phyloP scores from a whole-genome alignment of 2,113 vertebrate species.

The Istiophorus platypterus region DNA sequence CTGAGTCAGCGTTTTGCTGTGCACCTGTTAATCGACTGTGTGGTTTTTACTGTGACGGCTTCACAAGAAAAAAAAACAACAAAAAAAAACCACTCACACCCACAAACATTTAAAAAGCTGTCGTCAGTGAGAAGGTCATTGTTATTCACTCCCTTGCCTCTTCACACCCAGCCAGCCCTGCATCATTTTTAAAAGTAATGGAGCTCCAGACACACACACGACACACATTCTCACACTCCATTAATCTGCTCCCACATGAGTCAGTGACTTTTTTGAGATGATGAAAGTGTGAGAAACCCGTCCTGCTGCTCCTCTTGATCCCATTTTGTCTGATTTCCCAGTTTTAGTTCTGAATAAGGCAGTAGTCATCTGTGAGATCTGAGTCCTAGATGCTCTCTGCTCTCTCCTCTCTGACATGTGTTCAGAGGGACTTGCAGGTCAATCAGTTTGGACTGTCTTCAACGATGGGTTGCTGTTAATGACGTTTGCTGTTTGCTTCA shows the following conservation, averaged over 20 bases:
- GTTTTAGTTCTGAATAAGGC: slow-evolving; percentile 25
- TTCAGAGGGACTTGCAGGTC: neutral
- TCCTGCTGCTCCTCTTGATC: slow-evolving; percentile 20
- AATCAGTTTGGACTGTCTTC: neutral
- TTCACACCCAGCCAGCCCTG: slow-evolving; percentile 2
- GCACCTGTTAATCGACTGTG: slow-evolving; percentile 37
- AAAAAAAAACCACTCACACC: neutral
- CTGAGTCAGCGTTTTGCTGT: slow-evolving; percentile 15
- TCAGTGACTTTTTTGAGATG: slow-evolving; percentile 47
- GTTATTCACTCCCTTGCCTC: slow-evolving; percentile 6
- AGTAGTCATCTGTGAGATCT: neutral
- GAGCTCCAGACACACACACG: slow-evolving; percentile 1
- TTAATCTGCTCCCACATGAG: slow-evolving; percentile 52
- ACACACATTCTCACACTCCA: slow-evolving; percentile 25
- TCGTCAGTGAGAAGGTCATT: slow-evolving; percentile 17
- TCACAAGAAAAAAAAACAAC: neutral
- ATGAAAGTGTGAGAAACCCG: slow-evolving; percentile 67
- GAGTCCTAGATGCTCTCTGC: neutral
- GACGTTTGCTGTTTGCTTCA: neutral
- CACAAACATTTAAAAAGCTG: slow-evolving; percentile 21
- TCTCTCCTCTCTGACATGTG: neutral
- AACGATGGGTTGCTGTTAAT: no score
- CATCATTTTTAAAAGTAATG: neutral
- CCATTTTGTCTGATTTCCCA: slow-evolving; percentile 26
- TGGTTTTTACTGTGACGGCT: slow-evolving; percentile 16